Base-by-base conservation (phyloP, 2,797 vertebrate genomes). In the Cuniculus paca region DNA sequence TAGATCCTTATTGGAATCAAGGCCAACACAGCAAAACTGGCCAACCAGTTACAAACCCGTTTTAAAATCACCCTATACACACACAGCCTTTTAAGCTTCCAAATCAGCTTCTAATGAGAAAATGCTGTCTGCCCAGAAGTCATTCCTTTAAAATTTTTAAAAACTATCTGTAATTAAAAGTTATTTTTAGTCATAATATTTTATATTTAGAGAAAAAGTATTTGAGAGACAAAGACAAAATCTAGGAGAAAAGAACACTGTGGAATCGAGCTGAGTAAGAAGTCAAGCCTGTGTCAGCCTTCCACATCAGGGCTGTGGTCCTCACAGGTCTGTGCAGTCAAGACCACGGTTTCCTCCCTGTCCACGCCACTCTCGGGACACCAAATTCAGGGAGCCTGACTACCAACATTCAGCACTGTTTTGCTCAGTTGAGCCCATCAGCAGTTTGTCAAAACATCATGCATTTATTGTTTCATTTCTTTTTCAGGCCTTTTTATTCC, bases 401-500 rank as follows among this genome's bases (percentile, higher is more conserved):
- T 50, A 68, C 79, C 86, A 68, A 72, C 68, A 45, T 26, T 89
- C 92, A 85, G n/a, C 36, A 16, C 39, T 72, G 2, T 68, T 90
- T 77, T 39, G 77, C 95, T 78, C 39, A 90, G 75, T 42, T 79
- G 45, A 85, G 54, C 79, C 90, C 81, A 78, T 78, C 45, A 17
- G 45, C 80, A 79, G 75, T 81, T 87, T 85, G 68, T 52, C 42
- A 75, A 75, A 75, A 31, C 26, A 48, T 95, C 81, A 28, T 65
- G 63, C 50, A 42, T 84, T 95, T 65, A 65, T 60, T 86, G 54
- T 86, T 95, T 91, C 26, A 17, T 60, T 97, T 80, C 70, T 94
- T 90, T 97, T 89, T 85, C 95, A 95, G 96, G 90, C 83, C 60
- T 86, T 95, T 89, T 88, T 82, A 13, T 90, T 88, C 20, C 48